A percentile compares a stretch with the other conserved stretches of the same genome.
phyloP scores from a whole-genome alignment of 2,797 vertebrate genomes.

The Hemitrygon akajei region DNA sequence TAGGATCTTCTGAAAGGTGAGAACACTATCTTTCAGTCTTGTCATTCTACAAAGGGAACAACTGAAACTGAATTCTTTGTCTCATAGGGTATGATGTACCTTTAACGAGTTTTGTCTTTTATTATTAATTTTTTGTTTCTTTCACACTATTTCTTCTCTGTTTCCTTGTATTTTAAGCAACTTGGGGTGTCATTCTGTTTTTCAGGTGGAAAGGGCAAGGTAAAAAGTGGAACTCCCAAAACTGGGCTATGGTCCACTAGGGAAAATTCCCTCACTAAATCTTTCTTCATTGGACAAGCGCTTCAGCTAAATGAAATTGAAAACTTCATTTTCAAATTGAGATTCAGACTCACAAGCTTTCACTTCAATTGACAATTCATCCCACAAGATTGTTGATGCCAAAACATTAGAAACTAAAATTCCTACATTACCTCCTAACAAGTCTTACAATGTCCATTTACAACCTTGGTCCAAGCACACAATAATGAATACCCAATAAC shows the following conservation, averaged over 20 bases:
- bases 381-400: not conserved
- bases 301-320: not conserved
- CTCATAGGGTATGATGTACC: not conserved
- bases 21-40: not conserved
- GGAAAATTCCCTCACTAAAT: not conserved
- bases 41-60: not conserved
- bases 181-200: not conserved
- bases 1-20: not conserved
- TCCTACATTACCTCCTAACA: not conserved
- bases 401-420: not conserved
- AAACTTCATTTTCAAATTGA: too few species aligned
- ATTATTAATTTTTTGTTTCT: too few species aligned
- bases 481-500: not conserved
- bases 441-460: not conserved
- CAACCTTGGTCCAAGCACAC: conserved; percentile 14
- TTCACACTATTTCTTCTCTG: too few species aligned
- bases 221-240: not conserved
- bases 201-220: not conserved
- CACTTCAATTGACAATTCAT: not conserved
- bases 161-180: not conserved
- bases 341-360: not conserved
- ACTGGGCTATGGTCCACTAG: too few species aligned
- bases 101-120: too few species aligned
- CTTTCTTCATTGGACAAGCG: not conserved
- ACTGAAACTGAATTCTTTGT: not conserved